Base-by-base conservation (phyloP, 2,888 invertebrate species). In the Coelinius sp. region DNA sequence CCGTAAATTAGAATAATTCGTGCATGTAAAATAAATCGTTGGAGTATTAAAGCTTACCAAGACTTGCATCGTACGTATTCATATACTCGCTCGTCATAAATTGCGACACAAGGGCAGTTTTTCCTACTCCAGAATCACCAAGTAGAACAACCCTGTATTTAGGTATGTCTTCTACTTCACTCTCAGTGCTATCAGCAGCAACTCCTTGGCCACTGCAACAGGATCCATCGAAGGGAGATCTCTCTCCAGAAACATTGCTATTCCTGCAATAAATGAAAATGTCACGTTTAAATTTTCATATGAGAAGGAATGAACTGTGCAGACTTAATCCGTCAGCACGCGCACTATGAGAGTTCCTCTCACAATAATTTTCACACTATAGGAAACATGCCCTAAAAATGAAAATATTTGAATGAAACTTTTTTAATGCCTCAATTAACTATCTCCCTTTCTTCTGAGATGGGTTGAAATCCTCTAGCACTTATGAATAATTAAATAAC, bases 61-160 rank as follows among this genome's bases (percentile, higher is more conserved):
- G 89, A 83, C 95, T 96, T 1, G 95, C 95, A 85, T 97, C 97
- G 87, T 97, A 97, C 0, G 97, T 96, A 88, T 97, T 96, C 93
- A 97, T 96, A 85, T 97, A 97, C 84, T 97, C 97, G 77, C 96
- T 96, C 31, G 97, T 97, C 95, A 96, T 96, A 86, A 97, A 97
- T 85, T 97, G 97, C 0, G 94, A 94, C 1, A 96, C 95, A 25
- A 97, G 89, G 0, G 97, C 95, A 0, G 96, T 95, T 88, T 97
- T 97, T 1, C 97, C 97, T 14, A 96, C 96, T 0, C 95, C 95
- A 0, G 95, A 92, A 81, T 95, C 95, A 0, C 94, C 96, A 3
- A 96, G 89, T 85, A 96, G 90, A 8, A 95, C 94, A 73, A 96
- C 94, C n/a, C 95, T 90, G 87, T 95, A 93, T 81, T 94, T 94